phyloP scores from a whole-genome alignment of 2,113 vertebrate genomes.

The Macquaria australasica region DNA sequence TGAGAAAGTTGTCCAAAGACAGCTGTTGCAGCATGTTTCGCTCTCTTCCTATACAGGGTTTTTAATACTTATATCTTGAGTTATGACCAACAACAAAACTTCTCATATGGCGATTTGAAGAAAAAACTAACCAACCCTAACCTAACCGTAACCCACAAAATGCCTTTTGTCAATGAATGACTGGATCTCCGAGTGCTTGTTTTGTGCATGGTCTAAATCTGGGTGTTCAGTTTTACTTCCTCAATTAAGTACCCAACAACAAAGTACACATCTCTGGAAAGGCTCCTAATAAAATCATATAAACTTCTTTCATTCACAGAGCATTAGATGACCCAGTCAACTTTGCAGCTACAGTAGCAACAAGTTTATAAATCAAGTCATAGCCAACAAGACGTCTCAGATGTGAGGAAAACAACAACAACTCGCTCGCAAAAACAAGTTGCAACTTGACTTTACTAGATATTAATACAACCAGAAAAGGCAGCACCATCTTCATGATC shows the following conservation, averaged over 20 bases:
- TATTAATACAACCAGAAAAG: background rate
- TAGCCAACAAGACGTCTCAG: background rate
- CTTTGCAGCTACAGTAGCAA: background rate
- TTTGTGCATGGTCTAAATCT: background rate
- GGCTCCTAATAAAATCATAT: background rate
- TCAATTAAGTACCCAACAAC: background rate
- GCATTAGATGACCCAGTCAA: background rate
- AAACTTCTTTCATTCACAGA: conserved; percentile 7
- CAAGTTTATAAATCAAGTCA: background rate
- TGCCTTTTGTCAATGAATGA: background rate
- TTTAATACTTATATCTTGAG: background rate
- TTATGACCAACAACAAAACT: background rate
- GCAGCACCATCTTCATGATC: background rate
- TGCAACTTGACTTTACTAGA: background rate
- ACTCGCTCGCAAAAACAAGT: background rate
- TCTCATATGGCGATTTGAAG: background rate
- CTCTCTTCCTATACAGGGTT: background rate
- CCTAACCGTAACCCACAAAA: background rate
- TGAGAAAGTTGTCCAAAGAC: background rate
- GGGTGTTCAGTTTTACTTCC: background rate
- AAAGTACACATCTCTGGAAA: background rate
- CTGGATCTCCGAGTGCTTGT: background rate
- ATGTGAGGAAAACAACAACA: background rate
- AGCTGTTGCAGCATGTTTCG: conserved; percentile 14
- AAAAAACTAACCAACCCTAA: background rate